Conservation (phyloP, 1,140 invertebrate genomes). For the Drosophila ficusphila region DNA sequence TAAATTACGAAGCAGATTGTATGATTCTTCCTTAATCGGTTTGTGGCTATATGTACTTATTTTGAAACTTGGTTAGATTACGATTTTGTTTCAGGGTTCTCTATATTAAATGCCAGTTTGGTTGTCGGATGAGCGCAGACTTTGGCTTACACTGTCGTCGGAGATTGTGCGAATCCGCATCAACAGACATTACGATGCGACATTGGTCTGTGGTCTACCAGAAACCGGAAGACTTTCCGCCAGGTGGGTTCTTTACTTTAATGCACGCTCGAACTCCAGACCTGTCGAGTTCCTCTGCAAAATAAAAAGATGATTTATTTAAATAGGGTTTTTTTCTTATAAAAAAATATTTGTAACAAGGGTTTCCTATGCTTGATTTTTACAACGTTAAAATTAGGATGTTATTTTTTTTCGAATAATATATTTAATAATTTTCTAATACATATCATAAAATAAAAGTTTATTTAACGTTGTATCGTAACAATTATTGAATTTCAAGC, state of each 20-base stretch:
- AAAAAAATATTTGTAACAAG: background rate
- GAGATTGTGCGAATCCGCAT: slow-evolving; percentile 59
- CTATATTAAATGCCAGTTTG: slow-evolving; percentile 53
- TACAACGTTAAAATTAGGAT: too few relatives aligned
- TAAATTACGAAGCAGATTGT: slow-evolving; percentile 11
- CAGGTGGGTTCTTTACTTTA: slow-evolving; percentile 88
- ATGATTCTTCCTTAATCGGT: slow-evolving; percentile 21
- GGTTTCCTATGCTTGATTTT: too few relatives aligned
- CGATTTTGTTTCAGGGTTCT: slow-evolving; percentile 34
- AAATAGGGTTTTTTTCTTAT: background rate
- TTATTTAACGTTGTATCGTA: too few relatives aligned
- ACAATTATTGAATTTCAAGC: too few relatives aligned
- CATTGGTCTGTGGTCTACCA: slow-evolving; percentile 85
- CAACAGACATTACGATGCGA: slow-evolving; percentile 6
- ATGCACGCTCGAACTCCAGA: slow-evolving; percentile 87
- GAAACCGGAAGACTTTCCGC: slow-evolving; percentile 88
- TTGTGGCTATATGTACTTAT: slow-evolving; percentile 54
- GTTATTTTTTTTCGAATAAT: too few relatives aligned
- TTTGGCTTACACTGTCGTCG: slow-evolving; percentile 44
- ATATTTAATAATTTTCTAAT: too few relatives aligned
- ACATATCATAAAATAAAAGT: too few relatives aligned
- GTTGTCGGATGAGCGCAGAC: slow-evolving; percentile 50
- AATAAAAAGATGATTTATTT: background rate
- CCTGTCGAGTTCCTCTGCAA: slow-evolving; percentile 87
- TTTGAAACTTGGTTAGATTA: slow-evolving; percentile 55